Evolutionary conservation across 2,797 vertebrate genomes (phyloP).

Genomic region (Alosa sapidissima): DNA sequence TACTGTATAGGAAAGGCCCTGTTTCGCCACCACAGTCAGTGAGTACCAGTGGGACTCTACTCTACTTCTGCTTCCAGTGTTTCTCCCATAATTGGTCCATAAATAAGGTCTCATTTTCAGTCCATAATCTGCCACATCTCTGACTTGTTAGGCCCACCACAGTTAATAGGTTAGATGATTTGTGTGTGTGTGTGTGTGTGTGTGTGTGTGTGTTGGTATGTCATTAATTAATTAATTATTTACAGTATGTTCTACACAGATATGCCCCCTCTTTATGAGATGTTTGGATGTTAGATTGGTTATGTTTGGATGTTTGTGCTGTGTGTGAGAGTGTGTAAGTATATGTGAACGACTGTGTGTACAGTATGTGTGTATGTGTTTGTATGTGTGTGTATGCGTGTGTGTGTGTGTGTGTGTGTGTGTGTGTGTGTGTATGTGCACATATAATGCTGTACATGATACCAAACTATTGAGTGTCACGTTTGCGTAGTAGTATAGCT

Average conservation of each 20-base stretch:
- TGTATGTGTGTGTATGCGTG: not conserved
- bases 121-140: not conserved
- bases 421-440: slow-evolving; percentile 22
- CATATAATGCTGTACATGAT: slow-evolving; percentile 28
- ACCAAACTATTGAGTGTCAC: slow-evolving; percentile 22
- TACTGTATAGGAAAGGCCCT: not conserved
- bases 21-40: not conserved
- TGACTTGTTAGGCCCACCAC: not conserved
- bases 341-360: slow-evolving; percentile 3
- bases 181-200: slow-evolving; percentile 44
- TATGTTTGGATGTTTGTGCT: not conserved
- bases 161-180: slow-evolving; percentile 17
- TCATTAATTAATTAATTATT: slow-evolving; percentile 17
- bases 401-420: slow-evolving; percentile 24
- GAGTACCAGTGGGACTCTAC: not conserved
- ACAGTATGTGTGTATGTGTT: not conserved
- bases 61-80: not conserved
- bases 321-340: not conserved
- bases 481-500: slow-evolving; percentile 38
- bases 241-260: slow-evolving; percentile 31
- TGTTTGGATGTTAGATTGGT: not conserved
- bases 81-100: not conserved
- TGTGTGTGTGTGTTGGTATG: slow-evolving; percentile 51
- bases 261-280: not conserved
- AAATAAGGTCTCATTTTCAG: not conserved